Conservation (phyloP, 2,888 invertebrate species). For the Seladonia tumulorum region DNA sequence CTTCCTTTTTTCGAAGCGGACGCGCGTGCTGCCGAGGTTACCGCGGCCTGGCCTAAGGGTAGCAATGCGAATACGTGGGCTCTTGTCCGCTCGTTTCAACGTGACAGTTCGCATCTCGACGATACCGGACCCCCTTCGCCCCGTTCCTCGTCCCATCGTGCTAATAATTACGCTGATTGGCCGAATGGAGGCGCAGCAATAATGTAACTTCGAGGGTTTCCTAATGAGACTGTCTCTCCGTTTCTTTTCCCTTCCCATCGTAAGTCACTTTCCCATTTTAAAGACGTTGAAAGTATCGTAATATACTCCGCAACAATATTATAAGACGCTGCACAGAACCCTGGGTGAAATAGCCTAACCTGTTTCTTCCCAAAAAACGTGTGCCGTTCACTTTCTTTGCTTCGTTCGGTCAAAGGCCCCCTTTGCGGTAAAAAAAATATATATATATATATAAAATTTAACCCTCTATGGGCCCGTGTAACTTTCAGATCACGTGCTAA, state of each 20-base stretch:
- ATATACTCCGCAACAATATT: not conserved
- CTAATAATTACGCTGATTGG: constrained; percentile 8
- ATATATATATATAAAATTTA: no score
- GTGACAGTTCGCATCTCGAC: constrained; percentile 15
- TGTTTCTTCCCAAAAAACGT: no score
- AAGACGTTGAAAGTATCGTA: not conserved
- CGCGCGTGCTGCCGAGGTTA: not conserved
- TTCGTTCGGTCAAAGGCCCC: no score
- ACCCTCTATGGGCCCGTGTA: no score
- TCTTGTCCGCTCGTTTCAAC: constrained; percentile 1
- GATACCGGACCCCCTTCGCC: not conserved
- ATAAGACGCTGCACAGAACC: not conserved
- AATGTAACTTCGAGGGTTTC: not conserved
- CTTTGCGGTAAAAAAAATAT: no score
- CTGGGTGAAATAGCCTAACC: no score
- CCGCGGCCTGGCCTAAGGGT: not conserved
- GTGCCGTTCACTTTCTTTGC: no score
- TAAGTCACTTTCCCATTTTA: constrained; percentile 1
- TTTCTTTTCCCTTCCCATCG: not conserved
- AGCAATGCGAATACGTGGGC: constrained; percentile 3
- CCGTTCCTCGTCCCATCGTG: not conserved
- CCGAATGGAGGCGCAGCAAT: not conserved
- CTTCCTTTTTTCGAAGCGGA: not conserved
- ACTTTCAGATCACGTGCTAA: no score
- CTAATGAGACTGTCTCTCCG: not conserved